Evolutionary conservation across 2,888 invertebrate genomes (phyloP), one percentile per base, ranked within the genome.

Genomic region (Hydroisotoma schaefferi): DNA sequence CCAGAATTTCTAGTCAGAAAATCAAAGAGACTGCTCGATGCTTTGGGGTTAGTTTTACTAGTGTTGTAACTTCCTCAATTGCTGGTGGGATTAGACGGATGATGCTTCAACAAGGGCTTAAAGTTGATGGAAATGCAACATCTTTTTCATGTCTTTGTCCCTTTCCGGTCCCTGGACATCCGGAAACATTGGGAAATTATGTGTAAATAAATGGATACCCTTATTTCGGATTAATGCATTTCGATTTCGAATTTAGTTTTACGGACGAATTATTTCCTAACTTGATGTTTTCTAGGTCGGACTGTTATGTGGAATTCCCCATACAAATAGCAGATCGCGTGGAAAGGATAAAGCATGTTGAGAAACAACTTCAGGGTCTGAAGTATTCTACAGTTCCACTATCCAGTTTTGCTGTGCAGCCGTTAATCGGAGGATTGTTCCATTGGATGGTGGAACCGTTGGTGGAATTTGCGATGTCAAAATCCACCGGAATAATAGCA

Each of bases 151-250:
- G 49, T 18, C 8, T 49, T 18, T 27, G 28, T 8, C 49, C 49
- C 4, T 49, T 49, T 28, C 49, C 49, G n/a, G 28, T 49, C 12
- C 49, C 6, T 4, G 49, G 49, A 6, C 49, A 28, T 28, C 27
- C 49, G 25, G 49, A 49, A 15, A 49, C 49, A 25, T 49, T 49
- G 26, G 49, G 49, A 28, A 49, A 49, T 18, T 49, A 49, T 49
- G 4, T 49, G 28, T 43, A 43, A 43, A 18, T 43, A 6, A 18
- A n/a, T n/a, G n/a, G n/a, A n/a, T n/a, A n/a, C n/a, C n/a, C n/a
- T n/a, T n/a, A n/a, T n/a, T n/a, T n/a, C n/a, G n/a, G n/a, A n/a
- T n/a, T n/a, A n/a, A n/a, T n/a, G n/a, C n/a, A n/a, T n/a, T n/a
- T n/a, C n/a, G n/a, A n/a, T n/a, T n/a, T n/a, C n/a, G n/a, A n/a